A percentile compares a stretch with the other conserved stretches of the same genome.
phyloP scores from a whole-genome alignment of 2,797 vertebrate genomes.

The Sebastes baramenuke region DNA sequence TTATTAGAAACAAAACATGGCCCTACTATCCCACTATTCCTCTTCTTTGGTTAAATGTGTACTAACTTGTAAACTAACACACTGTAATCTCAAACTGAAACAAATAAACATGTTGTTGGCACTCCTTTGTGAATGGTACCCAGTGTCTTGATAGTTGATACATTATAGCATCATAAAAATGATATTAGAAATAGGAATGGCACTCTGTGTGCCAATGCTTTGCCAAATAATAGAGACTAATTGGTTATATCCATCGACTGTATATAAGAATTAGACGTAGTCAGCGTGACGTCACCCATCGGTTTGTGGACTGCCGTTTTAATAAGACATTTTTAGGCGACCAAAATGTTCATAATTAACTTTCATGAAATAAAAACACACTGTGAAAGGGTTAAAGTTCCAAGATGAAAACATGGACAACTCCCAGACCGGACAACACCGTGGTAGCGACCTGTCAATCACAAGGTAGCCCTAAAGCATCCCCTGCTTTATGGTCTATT shows the following conservation, averaged over 20 bases:
- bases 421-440: too few relatives aligned
- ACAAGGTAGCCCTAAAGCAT: too few relatives aligned
- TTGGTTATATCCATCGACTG: not conserved
- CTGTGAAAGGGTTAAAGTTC: too few relatives aligned
- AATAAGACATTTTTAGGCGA: too few relatives aligned
- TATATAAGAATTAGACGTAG: too few relatives aligned
- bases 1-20: slow-evolving; percentile 52
- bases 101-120: not conserved
- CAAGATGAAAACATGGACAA: too few relatives aligned
- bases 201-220: not conserved
- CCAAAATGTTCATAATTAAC: too few relatives aligned
- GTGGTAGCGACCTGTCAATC: too few relatives aligned
- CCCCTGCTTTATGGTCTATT: too few relatives aligned
- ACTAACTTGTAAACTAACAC: not conserved
- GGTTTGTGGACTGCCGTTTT: too few relatives aligned
- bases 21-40: slow-evolving; percentile 18
- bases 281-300: too few relatives aligned
- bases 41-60: slow-evolving; percentile 1
- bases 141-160: not conserved
- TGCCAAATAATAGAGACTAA: not conserved
- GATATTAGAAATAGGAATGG: not conserved
- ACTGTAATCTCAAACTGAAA: slow-evolving; percentile 3
- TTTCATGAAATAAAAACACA: too few relatives aligned
- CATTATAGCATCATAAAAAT: not conserved
- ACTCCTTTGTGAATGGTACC: not conserved